Evolutionary conservation across 2,888 invertebrate species (phyloP), one percentile per base, ranked within the genome.

Genomic region (Aphrophora alni): DNA sequence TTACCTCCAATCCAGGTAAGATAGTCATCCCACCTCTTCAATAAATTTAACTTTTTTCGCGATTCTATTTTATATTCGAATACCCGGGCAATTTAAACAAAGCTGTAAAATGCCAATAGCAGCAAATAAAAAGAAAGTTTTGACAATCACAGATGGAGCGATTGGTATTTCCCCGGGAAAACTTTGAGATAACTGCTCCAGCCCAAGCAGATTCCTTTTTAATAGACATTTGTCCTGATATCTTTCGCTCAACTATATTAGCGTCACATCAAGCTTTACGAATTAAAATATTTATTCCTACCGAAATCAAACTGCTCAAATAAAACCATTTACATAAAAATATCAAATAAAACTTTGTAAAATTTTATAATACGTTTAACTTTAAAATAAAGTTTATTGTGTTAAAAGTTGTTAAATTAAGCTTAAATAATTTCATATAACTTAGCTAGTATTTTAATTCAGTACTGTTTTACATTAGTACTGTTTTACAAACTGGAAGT

Each of bases 1-100:
- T 59, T 59, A 59, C 59, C 59, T 59, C 59, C 59, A 21, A 59
- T 59, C 59, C 59, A 59, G 59, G 59, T 59, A 59, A 59, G 59
- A 21, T n/a, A 59, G 21, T 59, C 10, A 21, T 21, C 21, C 59
- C 59, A 59, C 59, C 59, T 59, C 59, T 59, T 59, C 59, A 21
- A 21, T 59, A 59, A 59, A 21, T 59, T 59, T 59, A 59, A 59
- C 59, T 21, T 59, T 59, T 59, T 59, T 14, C n/a, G 21, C n/a
- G 59, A 5, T 59, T 21, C n/a, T 21, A 21, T 59, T 44, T 44
- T 44, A 17, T 33, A 33, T 33, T 33, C 33, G 33, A 44, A 44
- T 14, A 14, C 44, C 44, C 44, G 44, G 44, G 17, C 44, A 14
- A 14, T 44, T 44, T 14, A 44, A 44, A 44, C 44, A 14, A 44